A percentile compares a stretch with the other conserved stretches of the same genome.
Conservation (phyloP, 2,888 invertebrate species). For the Rambutsinella grinnellia region DNA sequence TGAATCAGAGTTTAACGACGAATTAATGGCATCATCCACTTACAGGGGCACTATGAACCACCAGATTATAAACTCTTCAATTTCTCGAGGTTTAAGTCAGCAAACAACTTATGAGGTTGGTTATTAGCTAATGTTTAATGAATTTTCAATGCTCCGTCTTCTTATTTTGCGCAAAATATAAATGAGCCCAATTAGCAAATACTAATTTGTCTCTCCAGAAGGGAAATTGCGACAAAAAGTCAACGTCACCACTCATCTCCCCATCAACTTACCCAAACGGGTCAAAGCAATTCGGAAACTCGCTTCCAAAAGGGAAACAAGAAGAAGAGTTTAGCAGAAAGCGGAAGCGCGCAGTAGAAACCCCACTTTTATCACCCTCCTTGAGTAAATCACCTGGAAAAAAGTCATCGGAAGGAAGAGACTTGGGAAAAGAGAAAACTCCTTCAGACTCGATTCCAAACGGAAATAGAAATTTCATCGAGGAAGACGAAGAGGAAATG, state of each 20-base stretch:
- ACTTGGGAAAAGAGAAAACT: too few relatives aligned
- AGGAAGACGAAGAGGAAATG: slow-evolving; percentile 35
- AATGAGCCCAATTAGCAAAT: too few relatives aligned
- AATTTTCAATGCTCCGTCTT: too few relatives aligned
- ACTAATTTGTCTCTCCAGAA: slow-evolving; percentile 14
- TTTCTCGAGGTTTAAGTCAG: too few relatives aligned
- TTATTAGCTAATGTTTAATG: too few relatives aligned
- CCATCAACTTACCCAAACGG: slow-evolving; percentile 25
- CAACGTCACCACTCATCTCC: not conserved
- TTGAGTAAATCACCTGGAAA: slow-evolving; percentile 40
- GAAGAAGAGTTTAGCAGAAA: slow-evolving; percentile 33
- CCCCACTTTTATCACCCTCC: slow-evolving; percentile 21
- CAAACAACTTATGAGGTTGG: too few relatives aligned
- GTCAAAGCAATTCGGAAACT: slow-evolving; percentile 8
- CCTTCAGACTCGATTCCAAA: slow-evolving; percentile 33
- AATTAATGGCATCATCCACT: too few relatives aligned
- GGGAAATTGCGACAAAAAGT: slow-evolving; percentile 18
- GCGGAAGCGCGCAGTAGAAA: slow-evolving; percentile 31
- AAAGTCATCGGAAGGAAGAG: slow-evolving; percentile 10
- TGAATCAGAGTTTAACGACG: too few relatives aligned
- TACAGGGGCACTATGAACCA: too few relatives aligned
- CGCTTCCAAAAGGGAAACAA: slow-evolving; percentile 2
- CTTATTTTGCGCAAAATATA: too few relatives aligned
- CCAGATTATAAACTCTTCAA: too few relatives aligned
- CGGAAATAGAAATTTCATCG: slow-evolving; percentile 45